phyloP scores from a whole-genome alignment of 1,140 invertebrate species.

The Luehdorfia chinensis region DNA sequence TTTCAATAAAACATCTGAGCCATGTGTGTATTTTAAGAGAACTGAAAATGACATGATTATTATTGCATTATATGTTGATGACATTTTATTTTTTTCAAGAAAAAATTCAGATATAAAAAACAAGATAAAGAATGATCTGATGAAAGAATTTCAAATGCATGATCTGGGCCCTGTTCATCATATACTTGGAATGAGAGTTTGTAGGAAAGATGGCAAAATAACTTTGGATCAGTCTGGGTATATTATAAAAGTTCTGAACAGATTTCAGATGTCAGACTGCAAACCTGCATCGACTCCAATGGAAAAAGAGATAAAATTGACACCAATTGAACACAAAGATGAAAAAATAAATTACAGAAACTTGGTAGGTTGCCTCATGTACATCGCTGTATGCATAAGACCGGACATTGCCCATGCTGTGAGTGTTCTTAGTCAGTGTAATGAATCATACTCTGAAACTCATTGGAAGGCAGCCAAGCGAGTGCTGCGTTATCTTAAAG shows the following conservation, averaged over 20 bases:
- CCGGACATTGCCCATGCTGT: constrained; percentile 26
- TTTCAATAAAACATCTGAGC: constrained; percentile 3
- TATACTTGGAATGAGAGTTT: too few species aligned
- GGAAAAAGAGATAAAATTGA: constrained; percentile 22
- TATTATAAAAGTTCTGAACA: constrained; percentile 18
- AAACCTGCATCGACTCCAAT: constrained; percentile 18
- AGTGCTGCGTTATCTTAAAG: too few species aligned
- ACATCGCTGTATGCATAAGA: constrained; percentile 19
- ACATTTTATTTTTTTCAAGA: background rate
- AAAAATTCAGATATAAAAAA: background rate
- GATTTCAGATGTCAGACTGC: constrained; percentile 20
- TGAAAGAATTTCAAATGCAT: constrained; percentile 1
- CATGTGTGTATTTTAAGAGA: constrained; percentile 1
- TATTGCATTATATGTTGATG: constrained; percentile 4
- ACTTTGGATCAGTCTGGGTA: too few species aligned
- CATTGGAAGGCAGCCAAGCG: constrained; percentile 28
- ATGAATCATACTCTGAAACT: constrained; percentile 21
- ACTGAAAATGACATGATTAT: background rate
- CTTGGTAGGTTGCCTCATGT: constrained; percentile 28
- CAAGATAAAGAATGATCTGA: background rate
- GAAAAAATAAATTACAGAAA: constrained; percentile 20
- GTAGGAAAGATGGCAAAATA: too few species aligned
- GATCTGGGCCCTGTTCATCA: background rate
- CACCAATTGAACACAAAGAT: constrained; percentile 12
- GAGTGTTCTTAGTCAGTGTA: constrained; percentile 29